These are phyloP conservation scores for Scaptomyza reducta DNA, from an alignment of 2,888 invertebrate genomes.

Conservation along the genomic window DNA sequence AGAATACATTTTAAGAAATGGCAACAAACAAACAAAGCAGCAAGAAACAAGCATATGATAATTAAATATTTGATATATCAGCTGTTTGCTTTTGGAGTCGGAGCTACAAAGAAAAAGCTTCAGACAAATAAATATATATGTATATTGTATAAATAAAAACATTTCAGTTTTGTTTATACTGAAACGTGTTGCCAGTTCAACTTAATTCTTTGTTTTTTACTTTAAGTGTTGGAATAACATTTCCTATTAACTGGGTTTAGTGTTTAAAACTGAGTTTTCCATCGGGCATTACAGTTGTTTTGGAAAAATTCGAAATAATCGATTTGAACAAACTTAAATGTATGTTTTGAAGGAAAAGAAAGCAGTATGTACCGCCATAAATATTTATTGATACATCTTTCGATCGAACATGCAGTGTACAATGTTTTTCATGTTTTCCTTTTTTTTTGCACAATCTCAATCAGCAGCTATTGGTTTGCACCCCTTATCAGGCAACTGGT, in stretches of 20 bases:
- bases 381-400: conserved; percentile 3
- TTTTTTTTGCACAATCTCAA: conserved; percentile 8
- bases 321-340: not conserved
- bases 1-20: conserved; percentile 46
- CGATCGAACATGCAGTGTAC: not conserved
- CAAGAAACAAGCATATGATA: conserved; percentile 37
- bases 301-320: not conserved
- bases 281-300: too few relatives aligned
- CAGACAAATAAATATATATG: not conserved
- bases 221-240: not conserved
- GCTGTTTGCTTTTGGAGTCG: conserved; percentile 42
- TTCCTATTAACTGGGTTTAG: not conserved
- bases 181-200: conserved; percentile 9
- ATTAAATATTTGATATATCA: conserved; percentile 73
- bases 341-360: not conserved
- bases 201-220: not conserved
- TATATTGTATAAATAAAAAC: conserved; percentile 6
- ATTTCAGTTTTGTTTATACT: not conserved
- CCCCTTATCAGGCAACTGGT: conserved; percentile 50
- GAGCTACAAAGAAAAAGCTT: conserved; percentile 45
- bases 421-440: not conserved
- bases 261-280: too few relatives aligned
- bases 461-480: conserved; percentile 22
- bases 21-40: conserved; percentile 30
- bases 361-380: not conserved